Percentiles rank a stretch among this genome's conserved stretches.
Conservation (phyloP, 92 coral and sea anemone genomes). For the Porites lobata region DNA sequence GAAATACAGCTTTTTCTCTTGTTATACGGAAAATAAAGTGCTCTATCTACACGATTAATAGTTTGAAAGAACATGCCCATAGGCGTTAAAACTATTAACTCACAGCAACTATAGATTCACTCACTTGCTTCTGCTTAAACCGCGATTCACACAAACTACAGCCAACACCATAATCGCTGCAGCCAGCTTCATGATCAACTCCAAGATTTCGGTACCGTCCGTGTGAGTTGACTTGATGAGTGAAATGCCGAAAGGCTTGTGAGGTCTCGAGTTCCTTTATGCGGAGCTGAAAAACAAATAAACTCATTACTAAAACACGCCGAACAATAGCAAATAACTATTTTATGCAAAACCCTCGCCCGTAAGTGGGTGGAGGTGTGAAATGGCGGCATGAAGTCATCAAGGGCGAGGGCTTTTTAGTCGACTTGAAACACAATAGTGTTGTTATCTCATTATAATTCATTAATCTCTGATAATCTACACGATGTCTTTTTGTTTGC, state of each 20-base stretch:
- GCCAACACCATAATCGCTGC: neutral
- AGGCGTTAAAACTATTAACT: neutral
- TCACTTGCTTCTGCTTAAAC: neutral
- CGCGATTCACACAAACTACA: neutral
- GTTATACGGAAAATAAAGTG: neutral
- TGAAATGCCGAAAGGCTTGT: constrained; percentile 35
- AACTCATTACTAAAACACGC: constrained; percentile 34
- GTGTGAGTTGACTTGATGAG: constrained; percentile 20
- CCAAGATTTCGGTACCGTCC: neutral
- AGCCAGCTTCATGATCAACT: neutral
- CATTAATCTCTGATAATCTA: constrained; percentile 40
- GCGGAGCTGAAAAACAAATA: constrained; percentile 39
- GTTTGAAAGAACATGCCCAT: neutral
- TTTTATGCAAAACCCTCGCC: constrained; percentile 11
- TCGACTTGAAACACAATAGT: constrained; percentile 7
- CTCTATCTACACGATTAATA: neutral
- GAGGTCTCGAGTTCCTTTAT: constrained; percentile 27
- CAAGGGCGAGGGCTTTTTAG: neutral
- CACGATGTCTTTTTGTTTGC: too few species aligned
- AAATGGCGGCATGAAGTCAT: constrained; percentile 14
- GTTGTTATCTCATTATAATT: constrained; percentile 43
- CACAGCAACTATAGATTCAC: neutral
- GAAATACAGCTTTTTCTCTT: neutral
- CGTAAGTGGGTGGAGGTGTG: constrained; percentile 32
- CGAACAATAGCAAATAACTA: neutral